Base-by-base conservation (phyloP, 2,888 invertebrate species). In the Pyrochroa serraticornis region DNA sequence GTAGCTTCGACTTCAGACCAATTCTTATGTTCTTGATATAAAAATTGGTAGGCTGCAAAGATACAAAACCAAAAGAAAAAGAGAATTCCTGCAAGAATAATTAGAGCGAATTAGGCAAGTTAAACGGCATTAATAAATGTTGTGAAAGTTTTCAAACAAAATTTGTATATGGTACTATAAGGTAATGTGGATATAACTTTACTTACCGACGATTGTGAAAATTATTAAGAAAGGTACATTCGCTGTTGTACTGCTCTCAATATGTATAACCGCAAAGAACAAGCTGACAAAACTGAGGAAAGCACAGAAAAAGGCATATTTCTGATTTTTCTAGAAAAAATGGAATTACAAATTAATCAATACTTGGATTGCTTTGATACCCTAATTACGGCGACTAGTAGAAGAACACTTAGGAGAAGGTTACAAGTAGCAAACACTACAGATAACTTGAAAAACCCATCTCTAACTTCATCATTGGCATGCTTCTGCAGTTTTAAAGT, bases 231-330 rank as follows among this genome's bases (percentile, higher is more conserved):
- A 71, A 0, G 72, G 71, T 6, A 67, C 54, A 57, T 72, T 66
- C 6, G 69, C 69, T 31, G 66, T 70, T 6, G 73, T 71, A 42
- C 68, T 68, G 49, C 69, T 71, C 59, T 74, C 74, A 43, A 73
- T 70, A 43, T 73, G 73, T 37, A 74, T 68, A 6, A 73, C 71
- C 7, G 73, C 73, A 7, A 73, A 71, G 55, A 74, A 73, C 10
- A 74, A 57, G 39, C 73, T 73, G 38, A 73, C 46, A 53, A 73
- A 73, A 54, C 73, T 73, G 10, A 74, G 51, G 12, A 73, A 57
- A 3, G 74, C 73, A 39, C 73, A 73, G 3, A 73, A 45, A 55
- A 74, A 73, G 22, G 73, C 73, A 59, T 70, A 74, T 60, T 69
- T 73, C 47, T 71, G 70, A 52, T 73, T 73, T 39, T 64, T 68